Base-by-base conservation (phyloP, 2,888 invertebrate species). In the Leucozona laternaria region DNA sequence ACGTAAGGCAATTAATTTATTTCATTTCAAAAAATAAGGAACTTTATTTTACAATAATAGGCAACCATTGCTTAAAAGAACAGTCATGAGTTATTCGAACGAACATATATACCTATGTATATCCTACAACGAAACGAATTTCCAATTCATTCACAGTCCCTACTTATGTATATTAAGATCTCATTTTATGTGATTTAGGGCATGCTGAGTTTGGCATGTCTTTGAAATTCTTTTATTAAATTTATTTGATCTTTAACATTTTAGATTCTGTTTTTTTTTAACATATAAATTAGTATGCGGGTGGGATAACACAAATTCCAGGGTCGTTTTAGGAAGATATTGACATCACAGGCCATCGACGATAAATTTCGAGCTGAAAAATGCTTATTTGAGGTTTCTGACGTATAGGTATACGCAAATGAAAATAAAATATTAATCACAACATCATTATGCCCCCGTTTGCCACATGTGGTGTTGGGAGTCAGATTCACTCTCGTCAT, bases 141-240 rank as follows among this genome's bases (percentile, higher is more conserved):
- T 34, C 13, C 17, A 31, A 68, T 50, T 68, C 10, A 37, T 50
- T 40, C 15, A 22, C 40, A 22, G 20, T 15, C 28, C 17, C 25
- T 25, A 1, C 13, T 43, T 2, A 22, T 31, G 31, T 66, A 25
- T 64, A 17, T 48, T 48, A 48, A 66, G 48, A 66, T 48, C 31
- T 66, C 43, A 31, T 50, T 68, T 40, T 20, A 68, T 50, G 66
- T 68, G 66, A 68, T 68, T 53, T 68, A 68, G 68, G 37, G 17
- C 68, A 53, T 13, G 22, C 53, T 68, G 68, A 13, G 68, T 68
- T 53, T 68, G 68, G 37, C 53, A 68, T 68, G 53, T 53, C 53
- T 68, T 40, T 11, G 25, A 53, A 53, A 37, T 68, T 34, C 25
- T 53, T 53, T 53, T 25, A 53, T 68, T 34, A 22, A 53, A 53